These are phyloP conservation scores for Chrysopa pallens DNA, from an alignment of 1,140 invertebrate species.

Conservation along the genomic window DNA sequence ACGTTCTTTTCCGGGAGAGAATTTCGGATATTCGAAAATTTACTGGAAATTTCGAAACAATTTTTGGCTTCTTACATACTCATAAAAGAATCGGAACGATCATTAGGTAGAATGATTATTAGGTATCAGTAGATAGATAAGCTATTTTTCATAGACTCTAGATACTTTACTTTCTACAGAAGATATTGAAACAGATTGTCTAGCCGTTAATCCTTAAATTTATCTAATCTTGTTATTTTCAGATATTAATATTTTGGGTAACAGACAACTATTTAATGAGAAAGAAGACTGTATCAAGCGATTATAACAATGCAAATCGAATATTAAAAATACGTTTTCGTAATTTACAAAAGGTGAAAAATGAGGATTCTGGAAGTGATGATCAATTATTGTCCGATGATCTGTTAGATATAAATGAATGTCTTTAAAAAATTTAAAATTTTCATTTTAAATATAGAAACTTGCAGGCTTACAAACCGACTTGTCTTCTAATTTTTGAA, in stretches of 20 bases:
- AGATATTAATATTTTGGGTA: conserved; percentile 72
- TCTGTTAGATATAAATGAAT: conserved; percentile 12
- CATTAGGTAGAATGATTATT: too few species aligned
- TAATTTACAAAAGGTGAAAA: conserved; percentile 18
- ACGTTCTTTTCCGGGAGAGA: too few species aligned
- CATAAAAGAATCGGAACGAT: too few species aligned
- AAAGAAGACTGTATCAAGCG: conserved; percentile 10
- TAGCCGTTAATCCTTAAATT: not conserved
- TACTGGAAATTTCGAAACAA: too few species aligned
- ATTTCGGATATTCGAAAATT: too few species aligned
- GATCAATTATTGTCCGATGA: conserved; percentile 29
- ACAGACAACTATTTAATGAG: conserved; percentile 65
- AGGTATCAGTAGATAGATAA: conserved; percentile 1
- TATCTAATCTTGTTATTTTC: conserved; percentile 16
- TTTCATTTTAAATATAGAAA: too few species aligned
- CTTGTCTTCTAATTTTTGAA: too few species aligned
- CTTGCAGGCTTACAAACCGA: too few species aligned
- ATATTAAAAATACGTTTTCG: conserved; percentile 27
- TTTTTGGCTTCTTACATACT: too few species aligned
- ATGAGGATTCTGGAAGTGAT: conserved; percentile 30
- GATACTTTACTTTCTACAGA: too few species aligned
- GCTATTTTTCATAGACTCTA: too few species aligned
- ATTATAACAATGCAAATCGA: not conserved
- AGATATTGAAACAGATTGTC: not conserved
- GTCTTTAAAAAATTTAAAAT: not conserved